Evolutionary conservation across 1,140 invertebrate genomes (phyloP).

Genomic region (Dreissena rostriformis): DNA sequence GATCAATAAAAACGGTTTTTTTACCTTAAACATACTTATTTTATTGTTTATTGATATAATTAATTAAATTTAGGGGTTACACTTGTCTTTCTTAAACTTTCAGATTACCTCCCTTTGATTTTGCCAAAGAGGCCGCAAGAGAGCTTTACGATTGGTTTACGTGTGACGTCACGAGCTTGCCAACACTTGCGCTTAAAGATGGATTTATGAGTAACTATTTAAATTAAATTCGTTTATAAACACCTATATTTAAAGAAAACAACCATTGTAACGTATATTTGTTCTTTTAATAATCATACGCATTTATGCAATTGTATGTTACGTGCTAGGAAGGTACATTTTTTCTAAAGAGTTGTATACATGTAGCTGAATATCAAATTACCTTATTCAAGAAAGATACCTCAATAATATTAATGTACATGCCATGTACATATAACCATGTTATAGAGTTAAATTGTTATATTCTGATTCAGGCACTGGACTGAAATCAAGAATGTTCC

Average conservation of each 20-base stretch:
- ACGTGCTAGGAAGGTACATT: too few species aligned
- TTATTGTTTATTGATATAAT: too few species aligned
- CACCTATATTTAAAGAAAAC: too few species aligned
- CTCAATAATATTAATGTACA: not conserved
- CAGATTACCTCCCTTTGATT: constrained; percentile 41
- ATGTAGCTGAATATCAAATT: too few species aligned
- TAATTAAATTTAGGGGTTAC: too few species aligned
- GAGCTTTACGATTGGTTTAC: constrained; percentile 39
- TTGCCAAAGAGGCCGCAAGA: not conserved
- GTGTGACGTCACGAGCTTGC: constrained; percentile 18
- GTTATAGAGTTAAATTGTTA: not conserved
- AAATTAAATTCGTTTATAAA: not conserved
- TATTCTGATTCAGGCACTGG: constrained; percentile 20
- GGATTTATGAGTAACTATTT: constrained; percentile 30
- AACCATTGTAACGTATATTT: too few species aligned
- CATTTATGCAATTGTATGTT: too few species aligned
- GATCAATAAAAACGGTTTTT: too few species aligned
- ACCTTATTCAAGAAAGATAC: not conserved
- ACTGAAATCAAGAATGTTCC: constrained; percentile 27
- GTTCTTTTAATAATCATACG: too few species aligned
- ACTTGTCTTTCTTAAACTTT: not conserved
- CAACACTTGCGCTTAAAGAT: constrained; percentile 27
- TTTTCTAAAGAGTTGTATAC: too few species aligned
- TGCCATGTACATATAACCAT: not conserved
- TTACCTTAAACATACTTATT: too few species aligned